These are phyloP conservation scores for Monoplex corrugatus DNA, from an alignment of 2,888 invertebrate genomes.

Conservation along the genomic window DNA sequence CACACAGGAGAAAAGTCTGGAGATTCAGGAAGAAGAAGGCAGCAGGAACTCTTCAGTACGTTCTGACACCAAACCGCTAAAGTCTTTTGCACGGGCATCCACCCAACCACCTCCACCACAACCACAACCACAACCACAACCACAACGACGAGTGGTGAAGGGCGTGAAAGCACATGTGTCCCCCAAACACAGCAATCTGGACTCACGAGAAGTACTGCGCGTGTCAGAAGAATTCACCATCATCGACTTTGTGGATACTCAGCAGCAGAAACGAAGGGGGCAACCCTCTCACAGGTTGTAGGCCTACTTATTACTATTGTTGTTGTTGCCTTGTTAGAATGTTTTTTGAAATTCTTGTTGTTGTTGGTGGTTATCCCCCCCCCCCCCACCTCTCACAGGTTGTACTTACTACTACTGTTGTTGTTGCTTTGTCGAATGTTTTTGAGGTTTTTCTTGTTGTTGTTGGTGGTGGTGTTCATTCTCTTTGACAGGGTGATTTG, in stretches of 20 bases:
- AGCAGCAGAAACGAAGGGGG: not conserved
- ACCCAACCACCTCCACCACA: not conserved
- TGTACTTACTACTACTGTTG: no score
- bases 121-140: not conserved
- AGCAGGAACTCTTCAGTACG: not conserved
- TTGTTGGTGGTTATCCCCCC: no score
- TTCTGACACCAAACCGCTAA: not conserved
- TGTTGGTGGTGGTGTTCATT: no score
- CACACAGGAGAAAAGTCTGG: conserved; percentile 27
- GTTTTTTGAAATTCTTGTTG: no score
- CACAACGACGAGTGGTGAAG: not conserved
- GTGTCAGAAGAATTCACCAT: conserved; percentile 35
- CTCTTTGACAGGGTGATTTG: no score
- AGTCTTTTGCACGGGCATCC: not conserved
- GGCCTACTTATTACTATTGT: no score
- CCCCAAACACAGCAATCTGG: conserved; percentile 31
- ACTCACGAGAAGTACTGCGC: conserved; percentile 25
- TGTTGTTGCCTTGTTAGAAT: no score
- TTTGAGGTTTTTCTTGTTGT: no score
- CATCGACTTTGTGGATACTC: conserved; percentile 27
- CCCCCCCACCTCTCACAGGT: no score
- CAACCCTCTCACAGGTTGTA: no score
- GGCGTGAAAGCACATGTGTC: conserved; percentile 15
- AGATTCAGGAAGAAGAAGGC: conserved; percentile 26
- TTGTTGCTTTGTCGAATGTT: no score